These are phyloP conservation scores for Meriones unguiculatus DNA, from an alignment of 2,113 vertebrate genomes.

Conservation along the genomic window DNA sequence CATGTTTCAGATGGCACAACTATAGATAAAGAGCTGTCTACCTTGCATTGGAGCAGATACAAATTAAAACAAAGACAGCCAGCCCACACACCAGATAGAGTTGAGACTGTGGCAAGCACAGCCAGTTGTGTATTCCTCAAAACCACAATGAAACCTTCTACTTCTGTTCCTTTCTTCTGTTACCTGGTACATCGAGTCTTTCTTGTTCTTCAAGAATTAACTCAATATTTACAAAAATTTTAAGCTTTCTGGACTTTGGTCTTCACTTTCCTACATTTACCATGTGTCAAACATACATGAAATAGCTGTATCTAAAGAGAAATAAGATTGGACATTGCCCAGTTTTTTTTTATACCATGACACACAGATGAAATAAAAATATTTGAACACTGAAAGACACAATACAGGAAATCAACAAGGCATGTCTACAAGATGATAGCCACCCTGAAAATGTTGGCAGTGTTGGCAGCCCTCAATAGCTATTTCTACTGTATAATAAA, in stretches of 20 bases:
- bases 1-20: background rate
- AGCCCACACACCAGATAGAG: background rate
- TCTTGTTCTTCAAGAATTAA: slow-evolving; percentile 6
- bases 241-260: background rate
- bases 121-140: background rate
- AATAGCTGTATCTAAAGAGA: background rate
- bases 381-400: background rate
- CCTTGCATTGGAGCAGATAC: background rate
- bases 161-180: background rate
- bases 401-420: background rate
- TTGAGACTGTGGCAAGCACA: background rate
- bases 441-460: background rate
- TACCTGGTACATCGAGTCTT: background rate
- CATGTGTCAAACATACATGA: background rate
- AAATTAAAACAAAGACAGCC: background rate
- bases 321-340: background rate
- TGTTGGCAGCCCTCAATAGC: background rate
- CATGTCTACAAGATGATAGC: background rate
- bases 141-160: background rate
- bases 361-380: background rate
- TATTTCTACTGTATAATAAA: background rate
- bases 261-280: background rate
- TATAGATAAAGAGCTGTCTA: background rate
- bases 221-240: background rate
- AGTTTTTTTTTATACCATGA: background rate